Evolutionary conservation across 2,797 vertebrate genomes (phyloP).

Genomic region (Pelobates cultripes): DNA sequence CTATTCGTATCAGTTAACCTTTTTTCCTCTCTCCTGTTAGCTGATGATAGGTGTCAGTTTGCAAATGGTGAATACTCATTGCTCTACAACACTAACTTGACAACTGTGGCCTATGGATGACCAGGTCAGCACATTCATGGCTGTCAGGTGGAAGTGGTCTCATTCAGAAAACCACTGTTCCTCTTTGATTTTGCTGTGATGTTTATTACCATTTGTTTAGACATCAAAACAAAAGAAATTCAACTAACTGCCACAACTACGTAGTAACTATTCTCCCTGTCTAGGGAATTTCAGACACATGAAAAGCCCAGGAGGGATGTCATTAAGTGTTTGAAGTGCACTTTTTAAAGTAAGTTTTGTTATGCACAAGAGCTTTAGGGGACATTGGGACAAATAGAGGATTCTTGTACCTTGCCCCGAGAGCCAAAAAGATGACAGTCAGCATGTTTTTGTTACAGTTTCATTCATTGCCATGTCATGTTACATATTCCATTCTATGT

Average conservation of each 20-base stretch:
- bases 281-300: slow-evolving; percentile 58
- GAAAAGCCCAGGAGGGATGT: slow-evolving; percentile 62
- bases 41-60: too few relatives aligned
- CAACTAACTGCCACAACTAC: slow-evolving; percentile 53
- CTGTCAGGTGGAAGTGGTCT: slow-evolving; percentile 50
- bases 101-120: slow-evolving; percentile 42
- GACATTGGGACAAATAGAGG: slow-evolving; percentile 58
- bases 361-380: slow-evolving; percentile 62
- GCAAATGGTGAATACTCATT: slow-evolving; percentile 5
- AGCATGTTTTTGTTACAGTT: slow-evolving; percentile 51
- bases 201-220: slow-evolving; percentile 66
- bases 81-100: slow-evolving; percentile 22
- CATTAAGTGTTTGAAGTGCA: slow-evolving; percentile 63
- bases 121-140: slow-evolving; percentile 47
- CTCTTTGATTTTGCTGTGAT: slow-evolving; percentile 59
- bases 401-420: slow-evolving; percentile 53
- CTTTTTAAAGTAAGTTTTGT: slow-evolving; percentile 60
- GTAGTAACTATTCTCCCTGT: slow-evolving; percentile 56
- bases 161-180: slow-evolving; percentile 54
- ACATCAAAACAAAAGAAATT: slow-evolving; percentile 59
- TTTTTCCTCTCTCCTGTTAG: too few relatives aligned
- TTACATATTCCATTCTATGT: neutral
- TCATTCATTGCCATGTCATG: neutral
- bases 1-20: too few relatives aligned
- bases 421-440: slow-evolving; percentile 63